Percentiles rank a stretch among this genome's conserved stretches.
Conservation (phyloP, 1,140 invertebrate genomes). For the Temnothorax nylanderi region DNA sequence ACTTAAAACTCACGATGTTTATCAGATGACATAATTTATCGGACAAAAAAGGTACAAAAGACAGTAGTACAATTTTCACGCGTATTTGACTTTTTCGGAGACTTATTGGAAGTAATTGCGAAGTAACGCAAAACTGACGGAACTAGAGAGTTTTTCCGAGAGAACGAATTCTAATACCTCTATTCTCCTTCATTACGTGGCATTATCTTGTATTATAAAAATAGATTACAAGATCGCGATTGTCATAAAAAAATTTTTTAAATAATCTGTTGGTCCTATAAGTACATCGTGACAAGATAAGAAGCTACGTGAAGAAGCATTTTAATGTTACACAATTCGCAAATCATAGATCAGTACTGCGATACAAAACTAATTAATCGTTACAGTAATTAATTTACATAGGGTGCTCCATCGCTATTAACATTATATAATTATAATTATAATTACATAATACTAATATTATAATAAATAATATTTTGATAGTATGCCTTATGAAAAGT, state of each 20-base stretch:
- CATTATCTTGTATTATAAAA: not conserved
- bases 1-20: conserved; percentile 24
- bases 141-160: not conserved
- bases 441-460: too few relatives aligned
- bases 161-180: not conserved
- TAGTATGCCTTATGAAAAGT: not conserved
- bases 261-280: conserved; percentile 7
- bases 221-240: not conserved
- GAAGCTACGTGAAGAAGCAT: conserved; percentile 27
- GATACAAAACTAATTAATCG: conserved; percentile 29
- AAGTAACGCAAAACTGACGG: not conserved
- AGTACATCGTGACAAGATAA: not conserved
- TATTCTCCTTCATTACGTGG: not conserved
- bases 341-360: conserved; percentile 10
- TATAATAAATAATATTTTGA: not conserved
- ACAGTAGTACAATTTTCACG: not conserved
- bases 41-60: conserved; percentile 31
- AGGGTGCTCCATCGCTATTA: not conserved
- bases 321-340: conserved; percentile 9
- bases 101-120: conserved; percentile 19
- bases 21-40: conserved; percentile 19
- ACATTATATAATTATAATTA: too few relatives aligned
- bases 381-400: conserved; percentile 24
- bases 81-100: conserved; percentile 9
- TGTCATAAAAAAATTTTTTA: not conserved